These are phyloP conservation scores for Cosmopolites sordidus DNA, from an alignment of 2,888 invertebrate species.

Conservation along the genomic window DNA sequence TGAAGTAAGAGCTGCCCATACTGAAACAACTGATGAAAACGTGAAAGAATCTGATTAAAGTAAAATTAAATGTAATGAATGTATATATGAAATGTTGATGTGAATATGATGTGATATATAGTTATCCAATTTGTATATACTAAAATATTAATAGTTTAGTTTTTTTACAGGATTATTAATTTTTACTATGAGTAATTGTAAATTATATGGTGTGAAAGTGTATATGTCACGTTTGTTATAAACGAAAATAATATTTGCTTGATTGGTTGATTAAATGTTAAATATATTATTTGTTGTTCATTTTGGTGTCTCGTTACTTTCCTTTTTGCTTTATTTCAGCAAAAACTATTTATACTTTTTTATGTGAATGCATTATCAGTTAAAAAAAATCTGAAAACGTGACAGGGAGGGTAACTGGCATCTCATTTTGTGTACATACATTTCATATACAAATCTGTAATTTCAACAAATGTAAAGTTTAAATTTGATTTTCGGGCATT, in stretches of 20 bases:
- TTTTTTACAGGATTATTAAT: conserved; percentile 43
- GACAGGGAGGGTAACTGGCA: conserved; percentile 1
- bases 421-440: not conserved
- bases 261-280: not conserved
- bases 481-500: not conserved
- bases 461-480: not conserved
- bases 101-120: conserved; percentile 34
- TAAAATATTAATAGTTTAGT: conserved; percentile 40
- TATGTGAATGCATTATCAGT: no score
- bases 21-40: conserved; percentile 4
- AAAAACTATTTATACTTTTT: no score
- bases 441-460: not conserved
- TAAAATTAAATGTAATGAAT: no score
- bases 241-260: not conserved
- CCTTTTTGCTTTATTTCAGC: not conserved
- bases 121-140: conserved; percentile 8
- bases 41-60: conserved; percentile 14
- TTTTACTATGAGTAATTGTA: conserved; percentile 43
- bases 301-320: conserved; percentile 1
- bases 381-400: no score
- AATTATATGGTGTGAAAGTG: conserved; percentile 41
- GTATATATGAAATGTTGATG: conserved; percentile 1
- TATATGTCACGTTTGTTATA: conserved; percentile 28
- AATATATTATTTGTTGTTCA: not conserved
- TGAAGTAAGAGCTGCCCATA: not conserved